These are phyloP conservation scores for Dendroctonus valens DNA, from an alignment of 1,140 invertebrate species.

Conservation along the genomic window DNA sequence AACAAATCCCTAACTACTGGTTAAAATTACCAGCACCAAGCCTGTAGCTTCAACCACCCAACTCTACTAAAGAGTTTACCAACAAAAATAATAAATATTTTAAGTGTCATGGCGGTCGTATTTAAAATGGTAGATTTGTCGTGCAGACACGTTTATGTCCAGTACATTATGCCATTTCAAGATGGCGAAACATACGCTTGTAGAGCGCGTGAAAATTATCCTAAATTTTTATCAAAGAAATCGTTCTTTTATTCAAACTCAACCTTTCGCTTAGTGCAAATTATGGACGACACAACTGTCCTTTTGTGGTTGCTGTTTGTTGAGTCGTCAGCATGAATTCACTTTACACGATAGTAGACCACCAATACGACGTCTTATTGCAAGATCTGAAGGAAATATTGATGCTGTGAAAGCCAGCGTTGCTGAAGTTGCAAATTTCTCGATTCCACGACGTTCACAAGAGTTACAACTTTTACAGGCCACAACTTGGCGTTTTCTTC, in stretches of 20 bases:
- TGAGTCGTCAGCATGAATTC: constrained; percentile 1
- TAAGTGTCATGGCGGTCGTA: too few relatives aligned
- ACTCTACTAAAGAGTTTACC: too few relatives aligned
- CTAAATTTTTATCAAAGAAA: not conserved
- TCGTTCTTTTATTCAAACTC: not conserved
- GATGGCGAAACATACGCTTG: too few relatives aligned
- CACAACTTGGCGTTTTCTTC: constrained; percentile 10
- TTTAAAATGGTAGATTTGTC: too few relatives aligned
- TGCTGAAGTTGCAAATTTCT: constrained; percentile 15
- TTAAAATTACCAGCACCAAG: too few relatives aligned
- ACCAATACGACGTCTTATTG: not conserved
- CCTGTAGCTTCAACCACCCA: too few relatives aligned
- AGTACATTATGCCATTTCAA: too few relatives aligned
- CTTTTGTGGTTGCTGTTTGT: constrained; percentile 5
- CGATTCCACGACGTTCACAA: constrained; percentile 12
- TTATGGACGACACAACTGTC: not conserved
- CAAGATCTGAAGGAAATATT: constrained; percentile 6
- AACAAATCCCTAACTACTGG: too few relatives aligned
- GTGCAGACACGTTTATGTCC: too few relatives aligned
- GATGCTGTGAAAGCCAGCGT: not conserved
- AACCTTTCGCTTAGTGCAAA: not conserved
- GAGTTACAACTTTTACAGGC: not conserved
- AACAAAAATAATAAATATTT: too few relatives aligned
- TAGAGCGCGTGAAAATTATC: too few relatives aligned
- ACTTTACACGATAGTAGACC: constrained; percentile 1